phyloP scores from a whole-genome alignment of 2,797 vertebrate species.

The Hippocampus kuda region DNA sequence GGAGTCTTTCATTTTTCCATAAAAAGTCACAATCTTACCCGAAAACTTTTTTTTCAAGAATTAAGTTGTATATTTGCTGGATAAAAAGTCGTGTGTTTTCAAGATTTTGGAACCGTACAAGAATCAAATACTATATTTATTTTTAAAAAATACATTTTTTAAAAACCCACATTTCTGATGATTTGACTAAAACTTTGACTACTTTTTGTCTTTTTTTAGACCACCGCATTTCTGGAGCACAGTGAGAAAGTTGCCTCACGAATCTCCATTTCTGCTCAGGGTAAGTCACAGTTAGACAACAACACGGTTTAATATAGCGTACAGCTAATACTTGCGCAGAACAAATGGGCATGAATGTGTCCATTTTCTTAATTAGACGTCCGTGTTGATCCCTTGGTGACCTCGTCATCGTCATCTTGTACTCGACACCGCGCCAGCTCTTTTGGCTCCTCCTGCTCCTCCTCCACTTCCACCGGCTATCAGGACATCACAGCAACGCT shows the following conservation, averaged over 20 bases:
- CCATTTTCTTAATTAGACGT: slow-evolving; percentile 45
- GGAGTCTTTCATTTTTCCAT: no score
- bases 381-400: slow-evolving; percentile 50
- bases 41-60: no score
- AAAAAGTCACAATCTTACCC: no score
- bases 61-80: no score
- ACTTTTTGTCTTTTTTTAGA: slow-evolving; percentile 34
- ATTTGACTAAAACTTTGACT: neutral
- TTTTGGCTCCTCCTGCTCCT: slow-evolving; percentile 58
- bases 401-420: slow-evolving; percentile 52
- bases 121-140: no score
- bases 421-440: slow-evolving; percentile 64
- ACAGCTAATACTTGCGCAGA: neutral
- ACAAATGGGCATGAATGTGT: neutral
- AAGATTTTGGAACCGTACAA: no score
- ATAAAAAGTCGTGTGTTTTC: no score
- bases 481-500: slow-evolving; percentile 78
- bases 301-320: no score
- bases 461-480: slow-evolving; percentile 66
- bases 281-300: slow-evolving; percentile 56
- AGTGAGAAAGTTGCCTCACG: slow-evolving; percentile 56
- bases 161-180: neutral
- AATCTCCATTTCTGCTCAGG: slow-evolving; percentile 61
- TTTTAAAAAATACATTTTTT: no score
- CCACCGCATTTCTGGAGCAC: slow-evolving; percentile 43